These are phyloP conservation scores for Cepaea hortensis DNA, from an alignment of 2,888 invertebrate genomes.

Conservation along the genomic window DNA sequence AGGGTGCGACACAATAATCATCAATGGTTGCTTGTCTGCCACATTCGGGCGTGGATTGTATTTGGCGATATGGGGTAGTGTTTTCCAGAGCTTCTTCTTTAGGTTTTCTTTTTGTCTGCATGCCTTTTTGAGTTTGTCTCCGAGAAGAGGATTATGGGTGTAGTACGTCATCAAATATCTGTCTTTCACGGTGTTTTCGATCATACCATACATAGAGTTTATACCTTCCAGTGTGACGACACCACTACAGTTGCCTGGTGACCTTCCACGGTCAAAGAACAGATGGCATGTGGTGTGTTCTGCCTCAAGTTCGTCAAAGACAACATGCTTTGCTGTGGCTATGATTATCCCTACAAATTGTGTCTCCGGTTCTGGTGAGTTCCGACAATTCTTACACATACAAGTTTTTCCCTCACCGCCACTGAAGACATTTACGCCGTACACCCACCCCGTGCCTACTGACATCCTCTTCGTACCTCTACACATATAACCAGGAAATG, in stretches of 20 bases:
- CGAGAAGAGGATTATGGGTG: background rate
- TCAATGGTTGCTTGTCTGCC: no score
- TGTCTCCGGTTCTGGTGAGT: background rate
- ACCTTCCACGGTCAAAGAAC: background rate
- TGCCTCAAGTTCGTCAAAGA: background rate
- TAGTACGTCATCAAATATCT: background rate
- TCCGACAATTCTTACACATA: background rate
- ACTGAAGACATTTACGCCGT: no score
- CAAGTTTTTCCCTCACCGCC: background rate
- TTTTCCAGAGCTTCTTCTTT: no score
- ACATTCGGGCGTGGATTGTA: no score
- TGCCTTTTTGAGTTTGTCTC: background rate
- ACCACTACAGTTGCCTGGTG: background rate
- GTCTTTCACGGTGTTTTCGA: background rate
- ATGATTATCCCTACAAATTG: background rate
- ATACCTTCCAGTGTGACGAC: background rate
- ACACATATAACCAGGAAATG: no score
- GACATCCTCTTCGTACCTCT: no score
- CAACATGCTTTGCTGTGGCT: slow-evolving; percentile 1
- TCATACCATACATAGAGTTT: background rate
- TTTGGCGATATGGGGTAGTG: background rate
- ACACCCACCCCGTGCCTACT: no score
- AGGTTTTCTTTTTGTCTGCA: background rate
- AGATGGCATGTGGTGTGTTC: slow-evolving; percentile 13
- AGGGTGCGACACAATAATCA: background rate